phyloP scores from a whole-genome alignment of 2,888 invertebrate genomes.

The Elgonia sp. region DNA sequence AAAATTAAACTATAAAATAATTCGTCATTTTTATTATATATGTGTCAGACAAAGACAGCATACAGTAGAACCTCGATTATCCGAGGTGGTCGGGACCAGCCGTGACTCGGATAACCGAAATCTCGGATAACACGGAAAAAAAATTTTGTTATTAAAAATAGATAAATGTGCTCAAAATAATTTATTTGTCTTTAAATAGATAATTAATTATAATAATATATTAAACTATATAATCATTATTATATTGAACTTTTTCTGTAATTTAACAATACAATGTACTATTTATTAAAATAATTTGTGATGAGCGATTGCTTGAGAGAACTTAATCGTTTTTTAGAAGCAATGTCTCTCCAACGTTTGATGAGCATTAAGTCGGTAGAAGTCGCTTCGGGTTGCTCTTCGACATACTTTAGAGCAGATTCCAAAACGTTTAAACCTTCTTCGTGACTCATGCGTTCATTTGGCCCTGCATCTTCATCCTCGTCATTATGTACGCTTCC shows the following conservation, averaged over 20 bases:
- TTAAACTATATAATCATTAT: constrained; percentile 15
- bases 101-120: constrained; percentile 49
- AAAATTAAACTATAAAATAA: too few species aligned
- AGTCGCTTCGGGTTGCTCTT: constrained; percentile 55
- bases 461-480: constrained; percentile 26
- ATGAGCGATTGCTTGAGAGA: constrained; percentile 21
- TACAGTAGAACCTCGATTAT: constrained; percentile 53
- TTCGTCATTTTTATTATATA: too few species aligned
- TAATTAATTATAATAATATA: constrained; percentile 10
- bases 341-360: constrained; percentile 56
- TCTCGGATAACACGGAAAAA: constrained; percentile 50
- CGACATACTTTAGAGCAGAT: constrained; percentile 45
- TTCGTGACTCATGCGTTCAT: constrained; percentile 38
- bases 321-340: constrained; percentile 45
- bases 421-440: constrained; percentile 50
- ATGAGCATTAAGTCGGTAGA: constrained; percentile 38
- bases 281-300: constrained; percentile 41
- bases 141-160: constrained; percentile 18
- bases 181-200: constrained; percentile 20
- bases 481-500: constrained; percentile 16
- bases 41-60: too few species aligned
- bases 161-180: constrained; percentile 20
- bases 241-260: constrained; percentile 13
- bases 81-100: constrained; percentile 49
- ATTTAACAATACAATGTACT: constrained; percentile 15